phyloP scores from a whole-genome alignment of 2,797 vertebrate genomes.

The Anguilla megastoma region DNA sequence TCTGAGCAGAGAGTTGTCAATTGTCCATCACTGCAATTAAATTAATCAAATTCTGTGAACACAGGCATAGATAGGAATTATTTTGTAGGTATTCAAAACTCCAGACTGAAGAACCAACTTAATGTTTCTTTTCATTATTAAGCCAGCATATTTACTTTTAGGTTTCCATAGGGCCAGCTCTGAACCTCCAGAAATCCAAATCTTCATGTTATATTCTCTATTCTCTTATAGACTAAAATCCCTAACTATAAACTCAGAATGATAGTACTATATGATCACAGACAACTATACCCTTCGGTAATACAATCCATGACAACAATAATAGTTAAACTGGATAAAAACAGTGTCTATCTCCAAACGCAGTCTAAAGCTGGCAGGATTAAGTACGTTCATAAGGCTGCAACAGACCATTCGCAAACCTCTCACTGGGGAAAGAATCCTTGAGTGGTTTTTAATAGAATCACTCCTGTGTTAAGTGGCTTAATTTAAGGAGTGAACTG shows the following conservation, averaged over 20 bases:
- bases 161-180: neutral
- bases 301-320: neutral
- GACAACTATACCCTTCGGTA: neutral
- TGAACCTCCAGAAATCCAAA: neutral
- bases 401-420: neutral
- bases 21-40: neutral
- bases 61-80: neutral
- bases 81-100: neutral
- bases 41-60: neutral
- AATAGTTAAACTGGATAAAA: neutral
- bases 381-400: neutral
- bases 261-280: neutral
- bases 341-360: neutral
- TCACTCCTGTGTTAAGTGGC: slow-evolving; percentile 52
- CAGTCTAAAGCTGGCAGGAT: neutral
- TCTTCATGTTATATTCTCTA: neutral
- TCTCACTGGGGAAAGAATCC: neutral
- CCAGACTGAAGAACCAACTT: neutral
- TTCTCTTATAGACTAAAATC: neutral
- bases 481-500: slow-evolving; percentile 54
- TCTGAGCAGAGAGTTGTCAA: neutral
- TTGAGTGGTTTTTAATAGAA: slow-evolving; percentile 49
- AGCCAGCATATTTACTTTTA: neutral
- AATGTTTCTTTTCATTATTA: neutral
- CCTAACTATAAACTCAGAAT: neutral